phyloP scores from a whole-genome alignment of 2,113 vertebrate genomes.

The Notarius quadriscutis region DNA sequence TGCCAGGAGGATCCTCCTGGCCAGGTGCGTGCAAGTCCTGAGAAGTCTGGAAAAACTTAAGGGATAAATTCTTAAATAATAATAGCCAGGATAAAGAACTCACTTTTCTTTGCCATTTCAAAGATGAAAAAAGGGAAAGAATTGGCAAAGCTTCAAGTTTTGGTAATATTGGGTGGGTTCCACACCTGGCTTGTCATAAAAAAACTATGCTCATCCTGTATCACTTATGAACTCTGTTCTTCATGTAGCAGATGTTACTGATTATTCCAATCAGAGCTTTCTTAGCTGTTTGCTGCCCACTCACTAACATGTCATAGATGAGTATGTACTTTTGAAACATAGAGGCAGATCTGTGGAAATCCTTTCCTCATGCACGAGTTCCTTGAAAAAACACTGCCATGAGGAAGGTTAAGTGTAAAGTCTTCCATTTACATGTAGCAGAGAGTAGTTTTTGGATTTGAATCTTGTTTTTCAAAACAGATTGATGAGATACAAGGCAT shows the following conservation, averaged over 20 bases:
- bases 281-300: constrained; percentile 49
- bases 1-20: constrained; percentile 48
- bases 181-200: constrained; percentile 64
- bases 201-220: constrained; percentile 56
- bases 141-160: constrained; percentile 59
- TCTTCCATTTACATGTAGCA: constrained; percentile 38
- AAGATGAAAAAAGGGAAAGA: constrained; percentile 24
- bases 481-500: constrained; percentile 37
- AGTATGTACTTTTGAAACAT: constrained; percentile 40
- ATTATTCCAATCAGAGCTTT: constrained; percentile 66
- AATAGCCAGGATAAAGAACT: constrained; percentile 66
- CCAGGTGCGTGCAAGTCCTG: constrained; percentile 72
- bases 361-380: constrained; percentile 5
- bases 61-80: constrained; percentile 73
- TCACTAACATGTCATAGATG: constrained; percentile 56
- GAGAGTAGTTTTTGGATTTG: constrained; percentile 37
- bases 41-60: constrained; percentile 68
- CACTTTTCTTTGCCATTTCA: constrained; percentile 58
- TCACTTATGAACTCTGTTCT: constrained; percentile 62
- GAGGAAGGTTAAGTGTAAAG: constrained; percentile 38
- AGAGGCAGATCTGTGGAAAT: constrained; percentile 44
- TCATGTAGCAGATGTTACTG: constrained; percentile 67
- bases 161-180: constrained; percentile 65
- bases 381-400: constrained; percentile 19
- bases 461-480: constrained; percentile 45